A percentile compares a stretch with the other conserved stretches of the same genome.
Conservation (phyloP, 2,113 vertebrate genomes). For the Anoplopoma fimbria region DNA sequence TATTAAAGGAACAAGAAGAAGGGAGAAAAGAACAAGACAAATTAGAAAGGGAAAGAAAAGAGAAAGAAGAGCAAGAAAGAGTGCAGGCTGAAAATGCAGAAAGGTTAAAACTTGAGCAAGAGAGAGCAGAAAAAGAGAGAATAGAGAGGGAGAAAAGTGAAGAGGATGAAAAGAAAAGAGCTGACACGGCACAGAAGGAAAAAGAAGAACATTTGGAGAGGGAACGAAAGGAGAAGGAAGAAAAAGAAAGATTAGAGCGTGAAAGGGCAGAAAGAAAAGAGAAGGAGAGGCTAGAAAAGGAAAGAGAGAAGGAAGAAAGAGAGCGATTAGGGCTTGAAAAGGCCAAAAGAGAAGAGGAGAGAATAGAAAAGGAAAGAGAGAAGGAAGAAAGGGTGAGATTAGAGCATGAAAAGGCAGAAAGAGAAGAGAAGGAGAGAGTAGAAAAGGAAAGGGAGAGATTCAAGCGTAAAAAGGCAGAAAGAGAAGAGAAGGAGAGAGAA, state of each 20-base stretch:
- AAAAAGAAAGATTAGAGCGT: slow-evolving; percentile 19
- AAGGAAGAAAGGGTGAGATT: slow-evolving; percentile 17
- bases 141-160: slow-evolving; percentile 29
- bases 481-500: neutral
- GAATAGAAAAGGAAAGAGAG: slow-evolving; percentile 7
- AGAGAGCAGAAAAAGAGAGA: slow-evolving; percentile 19
- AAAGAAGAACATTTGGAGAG: slow-evolving; percentile 27
- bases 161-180: slow-evolving; percentile 23
- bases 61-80: neutral
- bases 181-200: neutral
- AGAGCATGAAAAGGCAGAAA: slow-evolving; percentile 13
- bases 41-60: slow-evolving; percentile 12
- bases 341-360: neutral
- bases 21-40: neutral
- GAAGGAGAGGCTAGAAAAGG: slow-evolving; percentile 13
- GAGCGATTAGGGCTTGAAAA: slow-evolving; percentile 9
- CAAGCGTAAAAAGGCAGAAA: neutral
- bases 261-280: slow-evolving; percentile 15
- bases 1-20: slow-evolving; percentile 18
- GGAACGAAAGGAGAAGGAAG: slow-evolving; percentile 8
- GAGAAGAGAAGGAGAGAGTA: slow-evolving; percentile 4
- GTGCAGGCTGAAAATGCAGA: slow-evolving; percentile 12
- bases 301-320: slow-evolving; percentile 3
- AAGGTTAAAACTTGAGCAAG: slow-evolving; percentile 4
- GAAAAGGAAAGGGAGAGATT: slow-evolving; percentile 14